These are phyloP conservation scores for Chamaetylas fuelleborni DNA, from an alignment of 2,113 vertebrate genomes.

Conservation along the genomic window DNA sequence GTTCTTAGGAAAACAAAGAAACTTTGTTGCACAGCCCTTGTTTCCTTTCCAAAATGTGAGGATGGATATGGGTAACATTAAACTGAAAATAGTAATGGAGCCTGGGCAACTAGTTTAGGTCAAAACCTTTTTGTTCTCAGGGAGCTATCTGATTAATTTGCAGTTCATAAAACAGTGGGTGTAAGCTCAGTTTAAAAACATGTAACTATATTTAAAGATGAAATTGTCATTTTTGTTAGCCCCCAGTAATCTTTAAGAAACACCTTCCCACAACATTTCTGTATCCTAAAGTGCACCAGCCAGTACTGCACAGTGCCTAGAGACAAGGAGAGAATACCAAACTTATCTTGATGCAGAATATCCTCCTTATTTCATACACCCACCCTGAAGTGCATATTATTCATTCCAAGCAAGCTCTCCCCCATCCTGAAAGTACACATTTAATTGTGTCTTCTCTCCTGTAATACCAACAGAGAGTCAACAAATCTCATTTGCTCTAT, in stretches of 20 bases:
- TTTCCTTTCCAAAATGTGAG: conserved; percentile 73
- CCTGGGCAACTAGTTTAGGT: conserved; percentile 65
- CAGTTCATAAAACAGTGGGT: conserved; percentile 60
- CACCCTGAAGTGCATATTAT: conserved; percentile 54
- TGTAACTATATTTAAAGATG: conserved; percentile 67
- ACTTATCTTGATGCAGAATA: conserved; percentile 53
- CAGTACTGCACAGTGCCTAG: conserved; percentile 43
- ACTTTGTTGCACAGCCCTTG: conserved; percentile 73
- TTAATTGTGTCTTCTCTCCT: conserved; percentile 58
- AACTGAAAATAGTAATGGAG: conserved; percentile 74
- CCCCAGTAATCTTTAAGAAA: conserved; percentile 62
- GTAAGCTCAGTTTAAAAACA: conserved; percentile 66
- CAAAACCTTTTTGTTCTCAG: conserved; percentile 69
- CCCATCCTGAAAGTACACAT: conserved; percentile 26
- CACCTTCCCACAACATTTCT: conserved; percentile 62
- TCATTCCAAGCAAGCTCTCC: conserved; percentile 50
- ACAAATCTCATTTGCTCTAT: conserved; percentile 79
- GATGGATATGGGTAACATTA: conserved; percentile 68
- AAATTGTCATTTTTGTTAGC: conserved; percentile 64
- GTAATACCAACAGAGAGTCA: conserved; percentile 54
- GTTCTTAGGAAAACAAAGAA: conserved; percentile 76
- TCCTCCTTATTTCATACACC: conserved; percentile 61
- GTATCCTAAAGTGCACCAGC: conserved; percentile 61
- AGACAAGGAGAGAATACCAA: conserved; percentile 61
- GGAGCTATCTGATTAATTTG: conserved; percentile 67